A percentile compares a stretch with the other conserved stretches of the same genome.
Evolutionary conservation across 2,888 invertebrate species (phyloP).

Genomic region (Sphaerophoria taeniata): DNA sequence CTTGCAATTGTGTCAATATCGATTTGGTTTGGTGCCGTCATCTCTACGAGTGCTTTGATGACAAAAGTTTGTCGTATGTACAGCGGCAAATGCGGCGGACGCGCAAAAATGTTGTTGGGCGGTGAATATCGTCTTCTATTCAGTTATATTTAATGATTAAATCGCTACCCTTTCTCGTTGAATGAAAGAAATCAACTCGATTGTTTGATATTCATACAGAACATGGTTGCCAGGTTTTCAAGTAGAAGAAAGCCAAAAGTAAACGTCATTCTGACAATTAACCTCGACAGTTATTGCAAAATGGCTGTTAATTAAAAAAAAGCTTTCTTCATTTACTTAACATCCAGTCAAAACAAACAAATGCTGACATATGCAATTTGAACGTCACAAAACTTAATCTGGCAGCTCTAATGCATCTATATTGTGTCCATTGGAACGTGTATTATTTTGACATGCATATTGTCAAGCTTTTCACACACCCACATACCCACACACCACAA

Average conservation of each 20-base stretch:
- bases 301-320: no score
- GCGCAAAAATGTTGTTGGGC: no score
- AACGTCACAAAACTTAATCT: not conserved
- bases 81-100: not conserved
- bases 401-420: not conserved
- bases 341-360: no score
- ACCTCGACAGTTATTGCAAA: no score
- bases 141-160: conserved; percentile 51
- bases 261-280: no score
- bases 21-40: conserved; percentile 55
- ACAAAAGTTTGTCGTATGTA: conserved; percentile 25
- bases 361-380: no score
- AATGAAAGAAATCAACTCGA: conserved; percentile 15
- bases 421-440: not conserved
- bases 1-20: conserved; percentile 67
- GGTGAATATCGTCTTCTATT: not conserved
- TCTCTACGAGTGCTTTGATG: conserved; percentile 32
- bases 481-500: conserved; percentile 15
- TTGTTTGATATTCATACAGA: conserved; percentile 13
- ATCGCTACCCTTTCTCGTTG: conserved; percentile 41
- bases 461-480: conserved; percentile 5
- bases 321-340: no score
- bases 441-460: conserved; percentile 28
- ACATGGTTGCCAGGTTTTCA: conserved; percentile 19
- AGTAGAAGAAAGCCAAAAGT: not conserved